Conservation (phyloP, 1,140 invertebrate species). For the Cyrtorhinus lividipennis region DNA sequence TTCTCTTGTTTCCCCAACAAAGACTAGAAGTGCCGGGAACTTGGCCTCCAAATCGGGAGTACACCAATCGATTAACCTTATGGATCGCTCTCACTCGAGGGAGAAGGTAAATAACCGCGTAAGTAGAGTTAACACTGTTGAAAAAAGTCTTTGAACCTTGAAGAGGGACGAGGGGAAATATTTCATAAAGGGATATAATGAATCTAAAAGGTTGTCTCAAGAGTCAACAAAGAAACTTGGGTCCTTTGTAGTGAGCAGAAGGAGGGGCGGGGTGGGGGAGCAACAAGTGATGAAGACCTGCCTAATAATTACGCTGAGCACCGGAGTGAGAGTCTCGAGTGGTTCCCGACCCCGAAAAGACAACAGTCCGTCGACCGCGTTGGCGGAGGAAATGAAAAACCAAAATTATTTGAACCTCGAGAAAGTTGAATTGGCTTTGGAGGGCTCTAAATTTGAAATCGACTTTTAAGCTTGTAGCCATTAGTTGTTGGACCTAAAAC, state of each 20-base stretch:
- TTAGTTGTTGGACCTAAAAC: no score
- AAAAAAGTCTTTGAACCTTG: background rate
- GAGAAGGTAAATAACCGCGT: background rate
- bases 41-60: no score
- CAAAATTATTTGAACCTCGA: no score
- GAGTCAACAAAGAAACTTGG: constrained; percentile 11
- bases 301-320: background rate
- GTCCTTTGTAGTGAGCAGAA: background rate
- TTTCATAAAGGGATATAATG: constrained; percentile 6
- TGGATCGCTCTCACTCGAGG: background rate
- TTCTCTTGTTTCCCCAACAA: no score
- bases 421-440: no score
- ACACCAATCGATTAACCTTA: background rate
- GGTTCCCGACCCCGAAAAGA: background rate
- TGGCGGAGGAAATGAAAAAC: background rate
- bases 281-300: constrained; percentile 4
- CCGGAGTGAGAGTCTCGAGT: background rate
- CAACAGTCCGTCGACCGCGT: background rate
- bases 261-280: no score
- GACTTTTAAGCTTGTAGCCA: no score
- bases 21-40: no score
- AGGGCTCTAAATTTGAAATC: no score
- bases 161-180: background rate
- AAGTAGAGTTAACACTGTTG: background rate
- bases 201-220: constrained; percentile 14